Evolutionary conservation across 2,888 invertebrate species (phyloP).

Genomic region (Drosophila kanekoi): DNA sequence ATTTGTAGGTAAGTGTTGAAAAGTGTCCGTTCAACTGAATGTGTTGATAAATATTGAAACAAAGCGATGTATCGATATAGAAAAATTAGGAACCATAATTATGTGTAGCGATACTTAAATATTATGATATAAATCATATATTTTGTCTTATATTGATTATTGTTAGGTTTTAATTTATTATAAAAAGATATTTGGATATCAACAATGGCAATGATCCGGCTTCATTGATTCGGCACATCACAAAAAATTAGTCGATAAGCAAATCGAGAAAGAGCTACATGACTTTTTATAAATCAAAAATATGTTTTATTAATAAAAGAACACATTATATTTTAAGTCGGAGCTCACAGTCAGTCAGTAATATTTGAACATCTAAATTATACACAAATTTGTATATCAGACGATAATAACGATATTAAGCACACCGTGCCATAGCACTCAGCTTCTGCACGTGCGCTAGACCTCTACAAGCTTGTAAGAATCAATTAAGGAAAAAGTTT

Average conservation of each 20-base stretch:
- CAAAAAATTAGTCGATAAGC: neutral
- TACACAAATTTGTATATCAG: neutral
- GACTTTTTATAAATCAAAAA: neutral
- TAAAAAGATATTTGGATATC: too few relatives aligned
- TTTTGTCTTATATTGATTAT: neutral
- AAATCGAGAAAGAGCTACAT: neutral
- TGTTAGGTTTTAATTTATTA: neutral
- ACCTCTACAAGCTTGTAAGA: too few relatives aligned
- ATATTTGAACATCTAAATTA: too few relatives aligned
- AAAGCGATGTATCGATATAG: conserved; percentile 3
- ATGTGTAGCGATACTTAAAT: too few relatives aligned
- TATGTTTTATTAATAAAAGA: too few relatives aligned
- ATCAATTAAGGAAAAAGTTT: too few relatives aligned
- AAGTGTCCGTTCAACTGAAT: conserved; percentile 3
- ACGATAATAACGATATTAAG: neutral
- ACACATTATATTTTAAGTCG: too few relatives aligned
- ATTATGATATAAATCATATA: too few relatives aligned
- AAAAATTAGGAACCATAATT: neutral
- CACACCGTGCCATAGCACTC: neutral
- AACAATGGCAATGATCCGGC: too few relatives aligned
- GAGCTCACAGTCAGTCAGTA: too few relatives aligned
- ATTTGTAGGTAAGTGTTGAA: conserved; percentile 39
- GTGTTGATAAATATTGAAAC: conserved; percentile 11
- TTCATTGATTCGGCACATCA: neutral
- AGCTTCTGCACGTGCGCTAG: conserved; percentile 1